phyloP scores from a whole-genome alignment of 2,888 invertebrate species.

The Stegophylla sp. region DNA sequence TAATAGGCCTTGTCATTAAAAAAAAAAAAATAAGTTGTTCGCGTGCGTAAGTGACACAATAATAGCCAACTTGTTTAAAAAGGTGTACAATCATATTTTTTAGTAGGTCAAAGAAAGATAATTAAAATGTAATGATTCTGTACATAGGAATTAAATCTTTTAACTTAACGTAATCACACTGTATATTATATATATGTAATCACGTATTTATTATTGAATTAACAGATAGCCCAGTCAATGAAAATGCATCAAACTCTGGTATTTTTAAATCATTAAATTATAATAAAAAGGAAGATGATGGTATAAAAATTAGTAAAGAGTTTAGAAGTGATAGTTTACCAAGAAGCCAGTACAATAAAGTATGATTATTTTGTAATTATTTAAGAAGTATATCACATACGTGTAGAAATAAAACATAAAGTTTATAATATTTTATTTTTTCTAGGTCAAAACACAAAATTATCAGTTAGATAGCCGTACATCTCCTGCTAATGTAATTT shows the following conservation, averaged over 20 bases:
- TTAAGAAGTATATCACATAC: background rate
- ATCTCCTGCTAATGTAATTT: slow-evolving; percentile 45
- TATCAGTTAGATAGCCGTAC: slow-evolving; percentile 15
- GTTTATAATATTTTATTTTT: slow-evolving; percentile 1
- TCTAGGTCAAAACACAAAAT: slow-evolving; percentile 26
- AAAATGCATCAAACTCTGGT: slow-evolving; percentile 27
- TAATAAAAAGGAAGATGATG: slow-evolving; percentile 35
- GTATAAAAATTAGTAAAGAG: slow-evolving; percentile 43
- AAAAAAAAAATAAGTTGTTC: no score
- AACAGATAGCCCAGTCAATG: slow-evolving; percentile 33
- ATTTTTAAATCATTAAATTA: slow-evolving; percentile 32
- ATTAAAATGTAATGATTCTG: no score
- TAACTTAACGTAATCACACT: no score
- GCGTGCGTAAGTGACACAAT: no score
- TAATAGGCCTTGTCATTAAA: no score
- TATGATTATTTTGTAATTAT: slow-evolving; percentile 1
- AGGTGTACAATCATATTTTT: no score
- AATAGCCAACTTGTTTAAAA: no score
- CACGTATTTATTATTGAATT: background rate
- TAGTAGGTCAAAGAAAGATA: no score
- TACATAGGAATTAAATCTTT: no score
- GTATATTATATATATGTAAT: no score
- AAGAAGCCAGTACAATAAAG: slow-evolving; percentile 45
- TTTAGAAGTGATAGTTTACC: slow-evolving; percentile 51
- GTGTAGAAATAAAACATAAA: background rate